These are phyloP conservation scores for Ophion slaviceki DNA, from an alignment of 2,888 invertebrate species.

Conservation along the genomic window DNA sequence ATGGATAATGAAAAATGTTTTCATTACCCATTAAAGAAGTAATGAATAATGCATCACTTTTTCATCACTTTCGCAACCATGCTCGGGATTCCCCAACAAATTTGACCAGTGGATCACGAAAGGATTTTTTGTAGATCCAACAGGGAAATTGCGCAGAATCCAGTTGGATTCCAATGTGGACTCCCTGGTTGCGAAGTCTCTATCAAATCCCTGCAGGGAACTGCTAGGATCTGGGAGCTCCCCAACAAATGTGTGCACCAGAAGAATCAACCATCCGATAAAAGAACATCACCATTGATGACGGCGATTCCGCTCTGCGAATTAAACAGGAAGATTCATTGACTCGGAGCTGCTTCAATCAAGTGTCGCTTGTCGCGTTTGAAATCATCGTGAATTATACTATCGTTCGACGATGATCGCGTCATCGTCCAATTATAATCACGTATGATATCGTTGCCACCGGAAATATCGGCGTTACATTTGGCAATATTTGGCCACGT, in stretches of 20 bases:
- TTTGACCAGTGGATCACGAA: no score
- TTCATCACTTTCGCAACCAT: no score
- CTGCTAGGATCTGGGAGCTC: no score
- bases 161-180: no score
- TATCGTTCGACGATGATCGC: constrained; percentile 14
- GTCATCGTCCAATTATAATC: constrained; percentile 45
- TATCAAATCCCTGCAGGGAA: neutral
- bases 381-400: constrained; percentile 16
- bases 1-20: no score
- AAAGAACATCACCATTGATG: neutral
- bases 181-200: no score
- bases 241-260: neutral
- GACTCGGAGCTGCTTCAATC: neutral
- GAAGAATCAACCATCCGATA: neutral
- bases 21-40: no score
- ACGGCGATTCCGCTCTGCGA: neutral
- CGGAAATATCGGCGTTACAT: constrained; percentile 29
- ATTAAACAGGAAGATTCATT: neutral
- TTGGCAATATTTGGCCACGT: constrained; percentile 56
- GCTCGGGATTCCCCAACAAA: no score
- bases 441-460: constrained; percentile 28
- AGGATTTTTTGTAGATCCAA: no score
- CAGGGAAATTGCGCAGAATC: no score
- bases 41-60: no score
- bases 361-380: neutral